Conservation (phyloP, 2,888 invertebrate species). For the Drosophila pseudotakahashii region DNA sequence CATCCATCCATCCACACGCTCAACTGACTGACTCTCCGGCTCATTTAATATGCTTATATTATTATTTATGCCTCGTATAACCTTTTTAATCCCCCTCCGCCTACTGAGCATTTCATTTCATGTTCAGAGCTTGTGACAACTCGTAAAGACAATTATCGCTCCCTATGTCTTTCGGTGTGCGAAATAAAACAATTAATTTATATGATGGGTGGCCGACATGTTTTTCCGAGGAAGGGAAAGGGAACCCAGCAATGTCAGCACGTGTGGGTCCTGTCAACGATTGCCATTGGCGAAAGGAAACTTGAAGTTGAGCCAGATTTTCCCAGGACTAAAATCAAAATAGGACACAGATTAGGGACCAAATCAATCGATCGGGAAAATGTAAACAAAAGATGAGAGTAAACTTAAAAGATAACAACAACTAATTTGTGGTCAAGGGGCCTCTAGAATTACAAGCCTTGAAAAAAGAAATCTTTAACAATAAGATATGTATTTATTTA, state of each 20-base stretch:
- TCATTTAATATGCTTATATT: constrained; percentile 54
- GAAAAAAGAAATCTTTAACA: not conserved
- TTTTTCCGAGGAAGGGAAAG: not conserved
- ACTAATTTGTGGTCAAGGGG: too few species aligned
- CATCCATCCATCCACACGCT: constrained; percentile 24
- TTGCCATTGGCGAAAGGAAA: not conserved
- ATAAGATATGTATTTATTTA: not conserved
- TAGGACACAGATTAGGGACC: not conserved
- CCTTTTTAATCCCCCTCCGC: constrained; percentile 36
- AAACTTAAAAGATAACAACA: not conserved
- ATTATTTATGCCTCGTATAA: constrained; percentile 58
- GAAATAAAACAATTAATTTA: constrained; percentile 38
- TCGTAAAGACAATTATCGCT: constrained; percentile 45
- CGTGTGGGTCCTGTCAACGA: constrained; percentile 35
- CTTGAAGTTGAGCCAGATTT: not conserved
- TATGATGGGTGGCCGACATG: constrained; percentile 21
- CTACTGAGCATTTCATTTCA: constrained; percentile 36
- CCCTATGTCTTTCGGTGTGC: constrained; percentile 13
- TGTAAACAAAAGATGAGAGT: not conserved
- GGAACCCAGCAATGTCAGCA: constrained; percentile 8
- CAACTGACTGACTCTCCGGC: constrained; percentile 34
- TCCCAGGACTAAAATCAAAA: not conserved
- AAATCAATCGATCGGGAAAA: constrained; percentile 11
- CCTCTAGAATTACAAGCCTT: too few species aligned
- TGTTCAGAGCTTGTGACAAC: constrained; percentile 41